These are phyloP conservation scores for Betta splendens DNA, from an alignment of 2,797 vertebrate species.

Conservation along the genomic window DNA sequence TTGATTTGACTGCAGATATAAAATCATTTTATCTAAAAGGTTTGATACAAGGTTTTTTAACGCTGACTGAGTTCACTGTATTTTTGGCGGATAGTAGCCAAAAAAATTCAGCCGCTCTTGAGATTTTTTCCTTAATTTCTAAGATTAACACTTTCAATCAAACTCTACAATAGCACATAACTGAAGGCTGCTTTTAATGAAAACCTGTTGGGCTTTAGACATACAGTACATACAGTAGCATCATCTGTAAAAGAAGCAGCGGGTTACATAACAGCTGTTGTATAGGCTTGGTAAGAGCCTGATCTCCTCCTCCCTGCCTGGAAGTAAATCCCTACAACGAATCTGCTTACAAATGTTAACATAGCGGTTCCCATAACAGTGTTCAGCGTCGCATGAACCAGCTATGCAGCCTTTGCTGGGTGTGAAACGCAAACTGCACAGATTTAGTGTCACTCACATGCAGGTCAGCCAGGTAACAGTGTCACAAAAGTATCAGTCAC, in stretches of 20 bases:
- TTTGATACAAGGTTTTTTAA: too few species aligned
- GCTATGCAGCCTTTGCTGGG: too few species aligned
- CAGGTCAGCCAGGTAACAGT: neutral
- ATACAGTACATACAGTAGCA: neutral
- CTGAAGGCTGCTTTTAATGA: neutral
- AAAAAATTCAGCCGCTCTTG: too few species aligned
- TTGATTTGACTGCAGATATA: too few species aligned
- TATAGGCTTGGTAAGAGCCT: neutral
- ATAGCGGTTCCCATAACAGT: neutral
- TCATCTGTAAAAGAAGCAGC: neutral
- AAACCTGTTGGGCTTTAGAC: neutral
- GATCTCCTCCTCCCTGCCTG: neutral
- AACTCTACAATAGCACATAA: neutral
- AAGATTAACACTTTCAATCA: too few species aligned
- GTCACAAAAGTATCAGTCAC: too few species aligned
- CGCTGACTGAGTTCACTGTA: too few species aligned
- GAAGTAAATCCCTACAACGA: neutral
- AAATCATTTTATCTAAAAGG: too few species aligned
- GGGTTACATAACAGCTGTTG: conserved; percentile 15
- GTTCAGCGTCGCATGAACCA: neutral
- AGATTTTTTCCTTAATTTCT: too few species aligned
- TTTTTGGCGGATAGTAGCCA: too few species aligned
- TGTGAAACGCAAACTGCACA: neutral
- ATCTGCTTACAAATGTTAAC: conserved; percentile 9
- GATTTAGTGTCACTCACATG: neutral